Evolutionary conservation across 2,888 invertebrate genomes (phyloP).

Genomic region (Vandiemenella viatica): DNA sequence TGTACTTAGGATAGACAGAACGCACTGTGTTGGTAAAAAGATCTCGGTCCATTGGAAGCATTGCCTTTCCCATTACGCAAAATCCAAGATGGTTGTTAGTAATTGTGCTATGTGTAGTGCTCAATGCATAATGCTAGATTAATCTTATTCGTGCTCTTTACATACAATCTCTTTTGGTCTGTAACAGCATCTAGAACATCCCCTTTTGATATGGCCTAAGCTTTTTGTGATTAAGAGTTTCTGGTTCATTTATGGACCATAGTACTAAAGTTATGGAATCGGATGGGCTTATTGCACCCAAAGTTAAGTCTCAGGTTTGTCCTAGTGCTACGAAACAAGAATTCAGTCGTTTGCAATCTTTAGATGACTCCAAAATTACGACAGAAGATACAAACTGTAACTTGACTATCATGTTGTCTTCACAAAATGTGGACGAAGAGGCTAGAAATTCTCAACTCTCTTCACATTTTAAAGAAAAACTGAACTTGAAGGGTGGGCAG

Average conservation of each 20-base stretch:
- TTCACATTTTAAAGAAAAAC: conserved; percentile 15
- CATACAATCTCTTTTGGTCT: too few relatives aligned
- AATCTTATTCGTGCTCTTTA: too few relatives aligned
- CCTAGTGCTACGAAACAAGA: conserved; percentile 12
- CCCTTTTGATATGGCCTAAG: background rate
- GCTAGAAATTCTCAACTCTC: conserved; percentile 8
- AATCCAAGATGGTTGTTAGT: conserved; percentile 13
- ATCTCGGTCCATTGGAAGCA: too few relatives aligned
- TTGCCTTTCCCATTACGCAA: conserved; percentile 3
- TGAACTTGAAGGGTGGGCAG: conserved; percentile 14
- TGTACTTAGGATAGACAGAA: too few relatives aligned
- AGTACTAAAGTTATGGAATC: conserved; percentile 11
- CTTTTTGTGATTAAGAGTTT: too few relatives aligned
- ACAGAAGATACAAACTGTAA: conserved; percentile 12
- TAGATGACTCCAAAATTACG: conserved; percentile 11
- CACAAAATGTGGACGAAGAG: conserved; percentile 6
- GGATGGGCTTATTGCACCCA: conserved; percentile 15
- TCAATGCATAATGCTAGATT: background rate
- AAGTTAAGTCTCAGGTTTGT: conserved; percentile 12
- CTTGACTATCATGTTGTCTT: conserved; percentile 10
- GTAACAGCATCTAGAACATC: background rate
- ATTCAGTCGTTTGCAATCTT: conserved; percentile 6
- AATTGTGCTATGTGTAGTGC: conserved; percentile 4
- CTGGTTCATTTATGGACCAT: conserved; percentile 15
- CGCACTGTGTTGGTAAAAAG: too few relatives aligned